Conservation (phyloP, 2,888 invertebrate genomes). For the Drosophila nr. fundita region DNA sequence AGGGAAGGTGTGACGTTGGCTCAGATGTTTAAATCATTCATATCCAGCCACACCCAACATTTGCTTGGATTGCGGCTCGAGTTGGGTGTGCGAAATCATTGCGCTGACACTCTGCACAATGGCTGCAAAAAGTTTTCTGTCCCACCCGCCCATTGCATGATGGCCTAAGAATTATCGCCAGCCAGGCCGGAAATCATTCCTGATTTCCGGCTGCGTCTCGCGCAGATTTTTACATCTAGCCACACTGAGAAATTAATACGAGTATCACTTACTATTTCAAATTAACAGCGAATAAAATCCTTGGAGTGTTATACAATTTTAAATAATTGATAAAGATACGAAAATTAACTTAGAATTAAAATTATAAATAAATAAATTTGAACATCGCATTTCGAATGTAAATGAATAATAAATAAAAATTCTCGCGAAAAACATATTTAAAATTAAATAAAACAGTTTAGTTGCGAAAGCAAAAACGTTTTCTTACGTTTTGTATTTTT, state of each 20-base stretch:
- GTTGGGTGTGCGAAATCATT: constrained; percentile 45
- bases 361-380: no score
- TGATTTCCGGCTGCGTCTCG: constrained; percentile 47
- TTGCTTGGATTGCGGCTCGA: constrained; percentile 7
- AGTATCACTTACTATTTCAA: not conserved
- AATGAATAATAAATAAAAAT: not conserved
- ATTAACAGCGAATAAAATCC: not conserved
- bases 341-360: not conserved
- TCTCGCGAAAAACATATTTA: not conserved
- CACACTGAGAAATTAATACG: not conserved
- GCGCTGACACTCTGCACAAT: constrained; percentile 64
- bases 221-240: constrained; percentile 51
- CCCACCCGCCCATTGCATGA: constrained; percentile 34
- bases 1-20: constrained; percentile 9
- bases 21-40: constrained; percentile 66
- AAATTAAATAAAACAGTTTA: not conserved
- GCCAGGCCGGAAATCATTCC: constrained; percentile 64
- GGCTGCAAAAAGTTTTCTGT: constrained; percentile 64
- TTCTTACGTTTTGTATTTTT: not conserved
- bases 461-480: not conserved
- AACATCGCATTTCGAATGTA: not conserved
- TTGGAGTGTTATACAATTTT: not conserved
- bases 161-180: constrained; percentile 65
- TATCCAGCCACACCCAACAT: constrained; percentile 41
- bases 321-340: not conserved